Evolutionary conservation across 92 coral and sea anemone species (phyloP).

Genomic region (Parazoanthus swiftii): DNA sequence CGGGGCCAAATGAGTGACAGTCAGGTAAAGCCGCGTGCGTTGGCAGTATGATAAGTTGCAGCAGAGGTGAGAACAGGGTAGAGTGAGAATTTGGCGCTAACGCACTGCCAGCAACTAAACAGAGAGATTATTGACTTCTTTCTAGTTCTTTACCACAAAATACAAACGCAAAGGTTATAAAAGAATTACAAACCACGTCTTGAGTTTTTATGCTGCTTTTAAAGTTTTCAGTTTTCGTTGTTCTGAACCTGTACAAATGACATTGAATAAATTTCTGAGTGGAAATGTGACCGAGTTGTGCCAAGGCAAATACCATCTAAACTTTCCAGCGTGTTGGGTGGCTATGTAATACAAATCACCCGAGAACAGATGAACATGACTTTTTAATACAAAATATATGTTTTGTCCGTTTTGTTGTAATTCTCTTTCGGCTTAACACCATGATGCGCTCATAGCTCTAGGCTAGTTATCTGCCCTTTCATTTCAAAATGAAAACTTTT

Average conservation of each 20-base stretch:
- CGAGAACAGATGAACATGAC: background rate
- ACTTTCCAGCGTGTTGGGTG: background rate
- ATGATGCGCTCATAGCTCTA: background rate
- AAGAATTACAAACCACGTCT: background rate
- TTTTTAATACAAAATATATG: background rate
- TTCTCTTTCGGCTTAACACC: background rate
- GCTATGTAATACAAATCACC: background rate
- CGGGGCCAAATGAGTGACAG: background rate
- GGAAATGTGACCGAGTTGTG: background rate
- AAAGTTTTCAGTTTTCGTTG: no score
- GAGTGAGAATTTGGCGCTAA: background rate
- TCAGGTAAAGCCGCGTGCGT: background rate
- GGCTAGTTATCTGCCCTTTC: background rate
- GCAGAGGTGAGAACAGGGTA: background rate
- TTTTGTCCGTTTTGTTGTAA: background rate
- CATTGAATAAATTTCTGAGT: background rate
- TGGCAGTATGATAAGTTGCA: background rate
- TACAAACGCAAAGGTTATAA: background rate
- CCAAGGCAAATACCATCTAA: background rate
- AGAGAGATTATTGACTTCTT: background rate
- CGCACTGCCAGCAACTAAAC: background rate
- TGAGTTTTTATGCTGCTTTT: no score
- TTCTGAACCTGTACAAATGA: no score
- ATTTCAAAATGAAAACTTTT: background rate
- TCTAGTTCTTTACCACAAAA: background rate